Evolutionary conservation across 2,113 vertebrate genomes (phyloP), one percentile per base, ranked within the genome.

Genomic region (Xiphorhynchus elegans): DNA sequence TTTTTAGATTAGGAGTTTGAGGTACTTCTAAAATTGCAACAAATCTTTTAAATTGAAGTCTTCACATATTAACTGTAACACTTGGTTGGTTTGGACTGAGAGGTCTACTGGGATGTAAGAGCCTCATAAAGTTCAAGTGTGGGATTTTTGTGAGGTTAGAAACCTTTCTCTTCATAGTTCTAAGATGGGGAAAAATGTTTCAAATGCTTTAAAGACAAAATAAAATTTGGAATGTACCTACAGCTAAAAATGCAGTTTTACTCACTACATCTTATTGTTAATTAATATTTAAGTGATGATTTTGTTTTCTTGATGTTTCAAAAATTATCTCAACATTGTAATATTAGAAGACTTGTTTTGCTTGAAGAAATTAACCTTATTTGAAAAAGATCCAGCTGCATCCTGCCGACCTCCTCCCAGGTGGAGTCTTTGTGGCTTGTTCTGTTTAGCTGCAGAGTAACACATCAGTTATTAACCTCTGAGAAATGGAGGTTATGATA

Each of bases 401-500:
- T 40, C 20, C n/a, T 66, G 28, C 19, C 55, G 20, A 39, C 33
- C 14, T 82, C 39, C 29, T 62, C 62, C n/a, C 37, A 62, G 42
- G 11, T 55, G 17, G 40, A 26, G 29, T 7, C 19, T 53, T 35
- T 44, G 42, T 78, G 19, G 40, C 20, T 66, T 53, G 46, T 40
- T 89, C 46, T 72, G 35, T 53, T 72, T 56, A 89, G 74, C 50
- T 87, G 88, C 69, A 70, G 59, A 80, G 17, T 52, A 78, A 66
- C 13, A 74, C 7, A 62, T 69, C 31, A 88, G 67, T 81, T 94
- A 93, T 84, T 95, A 95, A 95, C 82, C 74, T 89, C 81, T 95
- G 87, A 72, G 80, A 86, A 94, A 89, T 94, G 7, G 90, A 53
- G 64, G 84, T 87, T 77, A 39, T 44, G 39, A 52, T 66, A 60